These are phyloP conservation scores for Hemibagrus guttatus DNA, from an alignment of 2,797 vertebrate genomes.

Conservation along the genomic window DNA sequence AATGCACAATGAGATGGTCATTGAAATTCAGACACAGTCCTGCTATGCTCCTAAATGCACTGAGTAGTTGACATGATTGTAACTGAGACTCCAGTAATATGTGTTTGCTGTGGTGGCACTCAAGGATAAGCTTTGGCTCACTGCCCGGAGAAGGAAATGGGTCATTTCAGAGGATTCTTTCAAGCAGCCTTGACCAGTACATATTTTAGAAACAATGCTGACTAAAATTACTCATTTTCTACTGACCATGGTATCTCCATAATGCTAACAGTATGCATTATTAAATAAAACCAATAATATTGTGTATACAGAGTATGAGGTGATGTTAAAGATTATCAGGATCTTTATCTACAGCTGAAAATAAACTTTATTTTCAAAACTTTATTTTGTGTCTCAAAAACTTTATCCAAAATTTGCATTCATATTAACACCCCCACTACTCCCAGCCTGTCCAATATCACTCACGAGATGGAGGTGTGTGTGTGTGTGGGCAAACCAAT, in stretches of 20 bases:
- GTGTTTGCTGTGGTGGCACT: conserved; percentile 43
- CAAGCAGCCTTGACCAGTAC: conserved; percentile 11
- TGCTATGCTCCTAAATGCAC: conserved; percentile 56
- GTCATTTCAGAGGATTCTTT: conserved; percentile 20
- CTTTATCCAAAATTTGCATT: neutral
- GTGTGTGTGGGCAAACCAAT: too few relatives aligned
- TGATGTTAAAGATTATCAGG: neutral
- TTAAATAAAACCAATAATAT: neutral
- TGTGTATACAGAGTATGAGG: neutral
- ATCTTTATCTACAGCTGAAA: neutral
- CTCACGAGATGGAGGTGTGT: neutral
- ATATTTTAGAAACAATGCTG: conserved; percentile 8
- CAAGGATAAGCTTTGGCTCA: conserved; percentile 53
- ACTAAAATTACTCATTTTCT: neutral
- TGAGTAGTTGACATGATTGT: conserved; percentile 50
- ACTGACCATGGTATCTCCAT: neutral
- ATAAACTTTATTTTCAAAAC: neutral
- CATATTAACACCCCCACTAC: neutral
- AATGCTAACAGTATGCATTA: too few relatives aligned
- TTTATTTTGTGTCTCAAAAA: neutral
- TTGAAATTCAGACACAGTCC: conserved; percentile 55
- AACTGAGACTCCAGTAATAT: conserved; percentile 47
- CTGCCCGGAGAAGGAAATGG: conserved; percentile 44
- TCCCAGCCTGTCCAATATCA: neutral
- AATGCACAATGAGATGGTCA: conserved; percentile 40